Evolutionary conservation across 2,888 invertebrate genomes (phyloP).

Genomic region (Cryptophagus acutangulus): DNA sequence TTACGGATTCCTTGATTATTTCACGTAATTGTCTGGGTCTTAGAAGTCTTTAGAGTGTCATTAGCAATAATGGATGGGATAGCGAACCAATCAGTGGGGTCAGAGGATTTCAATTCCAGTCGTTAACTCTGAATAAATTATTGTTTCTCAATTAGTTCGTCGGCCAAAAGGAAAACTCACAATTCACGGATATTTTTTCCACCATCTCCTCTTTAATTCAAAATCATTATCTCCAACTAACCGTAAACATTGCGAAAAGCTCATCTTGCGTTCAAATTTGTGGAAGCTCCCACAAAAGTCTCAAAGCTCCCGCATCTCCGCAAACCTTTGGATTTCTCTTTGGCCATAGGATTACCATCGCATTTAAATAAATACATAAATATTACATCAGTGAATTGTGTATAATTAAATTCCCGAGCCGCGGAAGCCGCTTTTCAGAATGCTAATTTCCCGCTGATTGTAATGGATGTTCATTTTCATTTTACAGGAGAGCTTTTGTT

Average conservation of each 20-base stretch:
- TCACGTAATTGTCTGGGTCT: slow-evolving; percentile 44
- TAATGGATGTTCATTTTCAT: slow-evolving; percentile 45
- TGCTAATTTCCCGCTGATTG: slow-evolving; percentile 47
- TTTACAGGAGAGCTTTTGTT: slow-evolving; percentile 40
- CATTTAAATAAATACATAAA: slow-evolving; percentile 52
- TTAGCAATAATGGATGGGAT: slow-evolving; percentile 47
- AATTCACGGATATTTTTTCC: too few relatives aligned
- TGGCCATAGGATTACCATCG: slow-evolving; percentile 48
- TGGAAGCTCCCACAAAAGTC: not conserved
- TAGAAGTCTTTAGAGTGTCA: slow-evolving; percentile 45
- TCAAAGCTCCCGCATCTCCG: not conserved
- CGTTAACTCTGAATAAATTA: slow-evolving; percentile 46
- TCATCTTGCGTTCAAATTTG: slow-evolving; percentile 28
- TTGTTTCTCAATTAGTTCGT: slow-evolving; percentile 45
- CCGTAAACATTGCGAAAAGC: slow-evolving; percentile 35
- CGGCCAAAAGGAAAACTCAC: slow-evolving; percentile 31
- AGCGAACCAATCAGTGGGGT: slow-evolving; percentile 41
- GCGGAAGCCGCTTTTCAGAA: slow-evolving; percentile 44
- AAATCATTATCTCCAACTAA: slow-evolving; percentile 43
- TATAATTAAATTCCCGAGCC: slow-evolving; percentile 49
- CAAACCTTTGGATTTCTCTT: slow-evolving; percentile 39
- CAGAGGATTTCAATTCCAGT: slow-evolving; percentile 37
- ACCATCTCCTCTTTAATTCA: slow-evolving; percentile 41
- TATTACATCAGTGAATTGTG: slow-evolving; percentile 50
- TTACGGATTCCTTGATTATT: slow-evolving; percentile 46